These are phyloP conservation scores for Lingula anatina DNA, from an alignment of 2,888 invertebrate species.

Conservation along the genomic window DNA sequence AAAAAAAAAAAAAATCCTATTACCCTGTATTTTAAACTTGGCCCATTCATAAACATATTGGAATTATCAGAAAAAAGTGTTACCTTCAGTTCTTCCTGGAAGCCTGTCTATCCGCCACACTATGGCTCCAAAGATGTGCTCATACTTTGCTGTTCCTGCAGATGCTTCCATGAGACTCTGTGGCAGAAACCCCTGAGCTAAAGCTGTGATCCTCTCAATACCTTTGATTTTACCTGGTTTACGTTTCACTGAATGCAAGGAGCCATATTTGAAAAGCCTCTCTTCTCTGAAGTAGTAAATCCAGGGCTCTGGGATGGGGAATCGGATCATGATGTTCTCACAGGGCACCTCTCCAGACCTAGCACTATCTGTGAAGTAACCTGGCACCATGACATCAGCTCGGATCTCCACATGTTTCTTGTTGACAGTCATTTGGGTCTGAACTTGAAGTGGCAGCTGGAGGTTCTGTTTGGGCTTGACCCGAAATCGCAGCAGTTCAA, in stretches of 20 bases:
- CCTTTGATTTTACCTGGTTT: constrained; percentile 59
- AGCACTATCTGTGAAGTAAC: constrained; percentile 90
- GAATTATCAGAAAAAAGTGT: constrained; percentile 5
- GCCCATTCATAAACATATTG: neutral
- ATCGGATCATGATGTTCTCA: constrained; percentile 76
- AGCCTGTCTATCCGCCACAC: constrained; percentile 97
- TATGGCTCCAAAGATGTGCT: constrained; percentile 93
- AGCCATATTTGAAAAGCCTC: constrained; percentile 94
- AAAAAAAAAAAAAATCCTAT: no score
- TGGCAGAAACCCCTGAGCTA: constrained; percentile 44
- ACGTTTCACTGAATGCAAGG: constrained; percentile 81
- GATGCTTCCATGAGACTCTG: constrained; percentile 59
- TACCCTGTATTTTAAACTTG: no score
- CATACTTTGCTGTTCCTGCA: constrained; percentile 93
- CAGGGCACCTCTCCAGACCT: constrained; percentile 75
- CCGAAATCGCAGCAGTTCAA: constrained; percentile 92
- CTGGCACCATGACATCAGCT: constrained; percentile 93
- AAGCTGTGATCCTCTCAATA: constrained; percentile 48
- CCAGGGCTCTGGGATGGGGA: constrained; percentile 99
- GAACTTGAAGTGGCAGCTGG: constrained; percentile 92
- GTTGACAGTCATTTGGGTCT: constrained; percentile 66
- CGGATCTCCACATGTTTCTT: constrained; percentile 78
- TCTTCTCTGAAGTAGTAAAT: constrained; percentile 98
- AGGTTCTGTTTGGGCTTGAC: constrained; percentile 68
- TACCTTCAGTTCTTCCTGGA: constrained; percentile 98